A percentile compares a stretch with the other conserved stretches of the same genome.
These are phyloP conservation scores for Chiloscyllium punctatum DNA, from an alignment of 2,797 vertebrate species.

Conservation along the genomic window DNA sequence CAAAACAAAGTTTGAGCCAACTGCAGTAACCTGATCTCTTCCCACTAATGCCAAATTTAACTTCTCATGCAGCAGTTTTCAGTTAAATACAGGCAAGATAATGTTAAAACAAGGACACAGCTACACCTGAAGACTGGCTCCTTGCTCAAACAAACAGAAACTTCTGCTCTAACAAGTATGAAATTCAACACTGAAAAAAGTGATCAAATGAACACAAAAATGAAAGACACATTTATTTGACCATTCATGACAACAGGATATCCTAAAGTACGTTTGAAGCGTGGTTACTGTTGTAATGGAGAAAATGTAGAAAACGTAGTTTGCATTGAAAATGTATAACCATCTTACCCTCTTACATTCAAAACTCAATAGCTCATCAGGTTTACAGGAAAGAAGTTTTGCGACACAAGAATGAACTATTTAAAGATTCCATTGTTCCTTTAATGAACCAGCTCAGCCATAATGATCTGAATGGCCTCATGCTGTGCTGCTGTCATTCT, in stretches of 20 bases:
- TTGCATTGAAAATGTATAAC: too few species aligned
- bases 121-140: neutral
- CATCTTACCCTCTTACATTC: neutral
- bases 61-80: neutral
- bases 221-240: neutral
- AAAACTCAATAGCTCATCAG: neutral
- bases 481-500: too few species aligned
- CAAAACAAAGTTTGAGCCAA: neutral
- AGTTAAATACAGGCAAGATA: neutral
- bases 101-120: neutral
- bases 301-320: neutral
- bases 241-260: neutral
- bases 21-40: neutral
- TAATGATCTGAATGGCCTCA: too few species aligned
- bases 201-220: neutral
- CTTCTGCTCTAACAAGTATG: neutral
- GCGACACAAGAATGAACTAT: neutral
- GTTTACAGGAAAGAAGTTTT: neutral
- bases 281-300: too few species aligned
- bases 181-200: neutral
- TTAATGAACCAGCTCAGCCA: too few species aligned
- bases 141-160: neutral
- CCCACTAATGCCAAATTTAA: neutral
- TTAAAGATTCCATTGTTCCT: neutral
- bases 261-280: too few species aligned